These are phyloP conservation scores for Sebastes itinus DNA, from an alignment of 2,797 vertebrate genomes.

Conservation along the genomic window DNA sequence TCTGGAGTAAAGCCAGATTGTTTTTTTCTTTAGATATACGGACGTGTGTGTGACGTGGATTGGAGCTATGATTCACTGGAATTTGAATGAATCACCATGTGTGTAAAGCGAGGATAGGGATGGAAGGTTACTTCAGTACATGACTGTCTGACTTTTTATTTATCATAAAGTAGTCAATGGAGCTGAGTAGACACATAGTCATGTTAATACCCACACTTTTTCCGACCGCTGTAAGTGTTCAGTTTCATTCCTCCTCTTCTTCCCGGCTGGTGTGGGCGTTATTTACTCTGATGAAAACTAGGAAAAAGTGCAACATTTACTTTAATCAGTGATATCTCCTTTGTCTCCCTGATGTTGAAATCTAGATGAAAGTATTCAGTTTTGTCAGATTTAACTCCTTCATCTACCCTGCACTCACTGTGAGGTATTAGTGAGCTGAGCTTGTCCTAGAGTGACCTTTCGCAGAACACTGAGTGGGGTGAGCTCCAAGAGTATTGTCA, in stretches of 20 bases:
- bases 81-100: conserved; percentile 14
- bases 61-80: conserved; percentile 29
- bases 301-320: not conserved
- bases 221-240: no score
- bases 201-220: no score
- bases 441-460: conserved; percentile 66
- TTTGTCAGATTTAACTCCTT: not conserved
- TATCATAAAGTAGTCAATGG: not conserved
- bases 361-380: not conserved
- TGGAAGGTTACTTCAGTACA: not conserved
- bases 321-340: not conserved
- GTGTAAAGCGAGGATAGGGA: not conserved
- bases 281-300: not conserved
- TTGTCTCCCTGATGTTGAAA: not conserved
- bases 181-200: not conserved
- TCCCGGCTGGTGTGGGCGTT: not conserved
- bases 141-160: not conserved
- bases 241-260: not conserved
- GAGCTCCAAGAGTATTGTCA: conserved; percentile 69
- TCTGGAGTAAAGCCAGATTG: not conserved
- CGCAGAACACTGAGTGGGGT: conserved; percentile 69
- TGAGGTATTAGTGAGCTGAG: not conserved
- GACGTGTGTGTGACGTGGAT: not conserved
- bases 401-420: not conserved
- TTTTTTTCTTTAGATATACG: not conserved